phyloP scores from a whole-genome alignment of 2,888 invertebrate species.

The Luperina nickerlii region DNA sequence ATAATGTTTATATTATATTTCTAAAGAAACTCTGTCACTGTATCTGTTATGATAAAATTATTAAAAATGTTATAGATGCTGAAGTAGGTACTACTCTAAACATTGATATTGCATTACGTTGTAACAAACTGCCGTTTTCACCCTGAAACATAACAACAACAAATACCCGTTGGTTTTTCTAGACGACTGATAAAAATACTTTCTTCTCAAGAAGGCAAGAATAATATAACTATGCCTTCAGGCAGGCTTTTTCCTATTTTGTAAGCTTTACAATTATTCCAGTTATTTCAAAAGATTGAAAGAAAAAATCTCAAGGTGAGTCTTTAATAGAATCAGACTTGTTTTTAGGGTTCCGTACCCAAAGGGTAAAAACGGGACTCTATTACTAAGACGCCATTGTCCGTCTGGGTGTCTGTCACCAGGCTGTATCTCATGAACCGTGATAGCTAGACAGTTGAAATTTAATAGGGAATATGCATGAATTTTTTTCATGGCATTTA shows the following conservation, averaged over 20 bases:
- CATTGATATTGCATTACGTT: conserved; percentile 6
- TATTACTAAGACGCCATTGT: no score
- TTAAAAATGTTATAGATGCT: neutral
- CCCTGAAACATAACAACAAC: neutral
- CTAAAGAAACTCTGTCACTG: neutral
- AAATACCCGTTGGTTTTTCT: neutral
- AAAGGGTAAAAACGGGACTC: no score
- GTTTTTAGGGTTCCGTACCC: no score
- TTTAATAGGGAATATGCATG: no score
- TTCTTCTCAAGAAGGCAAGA: neutral
- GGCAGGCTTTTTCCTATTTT: no score
- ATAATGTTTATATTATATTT: conserved; percentile 2
- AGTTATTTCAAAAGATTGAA: neutral
- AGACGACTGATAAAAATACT: neutral
- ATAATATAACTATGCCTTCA: neutral
- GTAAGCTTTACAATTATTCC: neutral
- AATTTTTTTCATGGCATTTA: no score
- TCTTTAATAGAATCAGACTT: neutral
- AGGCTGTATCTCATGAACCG: no score
- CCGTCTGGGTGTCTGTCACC: no score
- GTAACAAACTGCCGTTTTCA: neutral
- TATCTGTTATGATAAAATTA: conserved; percentile 6
- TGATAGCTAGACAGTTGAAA: no score
- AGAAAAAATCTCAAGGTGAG: neutral
- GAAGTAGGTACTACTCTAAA: neutral